phyloP scores from a whole-genome alignment of 2,797 vertebrate genomes.

The Neosalanx taihuensis region DNA sequence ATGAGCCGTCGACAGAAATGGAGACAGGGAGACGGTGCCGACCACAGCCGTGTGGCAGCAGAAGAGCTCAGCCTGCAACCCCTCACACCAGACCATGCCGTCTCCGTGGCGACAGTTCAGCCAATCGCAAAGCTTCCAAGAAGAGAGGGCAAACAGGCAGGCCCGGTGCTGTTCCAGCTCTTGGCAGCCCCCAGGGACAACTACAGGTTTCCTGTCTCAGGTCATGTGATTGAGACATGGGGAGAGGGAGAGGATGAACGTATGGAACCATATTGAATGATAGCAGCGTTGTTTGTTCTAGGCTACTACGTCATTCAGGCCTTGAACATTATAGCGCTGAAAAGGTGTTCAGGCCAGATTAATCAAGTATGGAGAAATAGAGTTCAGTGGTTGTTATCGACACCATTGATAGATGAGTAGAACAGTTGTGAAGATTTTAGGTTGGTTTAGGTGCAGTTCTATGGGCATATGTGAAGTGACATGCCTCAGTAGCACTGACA shows the following conservation, averaged over 20 bases:
- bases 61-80: conserved; percentile 18
- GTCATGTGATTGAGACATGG: conserved; percentile 6
- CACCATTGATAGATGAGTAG: neutral
- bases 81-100: neutral
- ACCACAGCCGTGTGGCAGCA: conserved; percentile 12
- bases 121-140: conserved; percentile 23
- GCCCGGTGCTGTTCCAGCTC: conserved; percentile 1
- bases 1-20: neutral
- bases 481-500: too few relatives aligned
- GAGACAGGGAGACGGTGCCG: neutral
- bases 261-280: neutral
- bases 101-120: conserved; percentile 29
- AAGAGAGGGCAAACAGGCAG: conserved; percentile 24
- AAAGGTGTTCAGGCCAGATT: neutral
- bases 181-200: conserved; percentile 16
- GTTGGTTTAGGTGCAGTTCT: too few relatives aligned
- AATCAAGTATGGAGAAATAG: neutral
- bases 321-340: neutral
- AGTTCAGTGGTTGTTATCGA: too few relatives aligned
- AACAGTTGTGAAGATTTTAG: neutral
- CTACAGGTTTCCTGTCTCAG: conserved; percentile 23
- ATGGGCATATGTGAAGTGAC: too few relatives aligned
- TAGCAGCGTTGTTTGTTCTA: too few relatives aligned
- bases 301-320: too few relatives aligned
- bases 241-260: neutral